Conservation (phyloP, 2,888 invertebrate genomes). For the Cephus spinipes region DNA sequence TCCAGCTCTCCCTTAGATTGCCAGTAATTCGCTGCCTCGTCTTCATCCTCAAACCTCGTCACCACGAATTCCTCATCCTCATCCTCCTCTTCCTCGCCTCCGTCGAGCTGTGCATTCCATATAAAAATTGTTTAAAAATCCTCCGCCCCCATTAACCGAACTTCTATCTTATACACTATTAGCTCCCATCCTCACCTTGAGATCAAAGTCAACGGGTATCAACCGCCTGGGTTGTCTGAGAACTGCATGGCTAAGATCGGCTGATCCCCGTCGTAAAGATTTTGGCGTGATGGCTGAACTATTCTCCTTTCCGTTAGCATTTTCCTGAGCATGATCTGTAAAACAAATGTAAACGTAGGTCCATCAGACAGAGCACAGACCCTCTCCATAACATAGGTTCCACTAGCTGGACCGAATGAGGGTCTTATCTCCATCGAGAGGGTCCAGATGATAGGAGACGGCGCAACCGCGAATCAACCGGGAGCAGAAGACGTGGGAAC, state of each 20-base stretch:
- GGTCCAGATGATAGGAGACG: constrained; percentile 4
- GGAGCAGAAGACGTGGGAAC: not conserved
- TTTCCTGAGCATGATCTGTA: constrained; percentile 40
- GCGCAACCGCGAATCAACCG: not conserved
- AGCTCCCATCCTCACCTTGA: constrained; percentile 41
- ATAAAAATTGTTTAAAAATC: not conserved
- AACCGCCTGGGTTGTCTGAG: constrained; percentile 47
- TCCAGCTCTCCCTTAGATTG: constrained; percentile 31
- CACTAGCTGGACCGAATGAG: not conserved
- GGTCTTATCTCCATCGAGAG: not conserved
- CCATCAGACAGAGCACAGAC: not conserved
- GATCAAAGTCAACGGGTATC: constrained; percentile 61
- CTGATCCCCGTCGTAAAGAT: constrained; percentile 34
- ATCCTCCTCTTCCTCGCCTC: constrained; percentile 68
- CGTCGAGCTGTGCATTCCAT: constrained; percentile 55
- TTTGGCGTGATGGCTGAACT: constrained; percentile 29
- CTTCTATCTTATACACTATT: not conserved
- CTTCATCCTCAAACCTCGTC: constrained; percentile 54
- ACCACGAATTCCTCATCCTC: constrained; percentile 61
- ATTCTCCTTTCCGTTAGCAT: constrained; percentile 29
- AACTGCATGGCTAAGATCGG: constrained; percentile 13
- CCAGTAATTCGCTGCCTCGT: constrained; percentile 46
- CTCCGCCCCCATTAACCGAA: not conserved
- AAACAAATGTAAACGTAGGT: constrained; percentile 6
- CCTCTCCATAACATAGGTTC: not conserved